Percentiles rank a stretch among this genome's conserved stretches.
These are phyloP conservation scores for Atethmia centrago DNA, from an alignment of 2,888 invertebrate genomes.

Conservation along the genomic window DNA sequence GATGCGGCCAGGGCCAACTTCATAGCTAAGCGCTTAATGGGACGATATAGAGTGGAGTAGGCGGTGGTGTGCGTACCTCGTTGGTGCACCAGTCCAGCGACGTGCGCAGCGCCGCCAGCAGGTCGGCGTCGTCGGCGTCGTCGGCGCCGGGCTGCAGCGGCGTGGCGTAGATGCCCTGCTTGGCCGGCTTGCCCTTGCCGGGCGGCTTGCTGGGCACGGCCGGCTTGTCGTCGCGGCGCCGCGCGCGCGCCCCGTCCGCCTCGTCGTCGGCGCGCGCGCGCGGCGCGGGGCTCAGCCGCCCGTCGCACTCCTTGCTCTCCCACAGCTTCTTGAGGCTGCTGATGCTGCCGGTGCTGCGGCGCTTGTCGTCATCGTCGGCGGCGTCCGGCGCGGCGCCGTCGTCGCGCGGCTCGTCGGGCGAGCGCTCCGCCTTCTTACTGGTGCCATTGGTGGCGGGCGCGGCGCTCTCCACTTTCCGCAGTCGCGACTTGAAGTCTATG, in stretches of 20 bases:
- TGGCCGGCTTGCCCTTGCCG: conserved; percentile 91
- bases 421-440: conserved; percentile 76
- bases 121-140: conserved; percentile 80
- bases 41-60: not conserved
- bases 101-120: conserved; percentile 89
- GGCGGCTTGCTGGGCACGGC: conserved; percentile 92
- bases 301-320: conserved; percentile 94
- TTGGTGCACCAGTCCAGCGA: conserved; percentile 91
- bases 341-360: conserved; percentile 97
- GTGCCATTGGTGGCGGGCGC: conserved; percentile 79
- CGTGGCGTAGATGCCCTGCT: conserved; percentile 94
- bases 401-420: conserved; percentile 80
- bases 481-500: conserved; percentile 95
- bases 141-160: conserved; percentile 87
- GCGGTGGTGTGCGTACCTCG: conserved; percentile 72
- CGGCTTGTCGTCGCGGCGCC: conserved; percentile 85
- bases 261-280: conserved; percentile 78
- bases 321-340: conserved; percentile 97
- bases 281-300: conserved; percentile 92
- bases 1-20: not conserved
- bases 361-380: conserved; percentile 95
- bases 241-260: conserved; percentile 53
- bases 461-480: conserved; percentile 94
- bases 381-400: conserved; percentile 79
- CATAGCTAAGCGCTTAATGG: not conserved